Percentiles rank a stretch among this genome's conserved stretches.
phyloP scores from a whole-genome alignment of 1,140 invertebrate genomes.

The Stratiolaelaps scimitus region DNA sequence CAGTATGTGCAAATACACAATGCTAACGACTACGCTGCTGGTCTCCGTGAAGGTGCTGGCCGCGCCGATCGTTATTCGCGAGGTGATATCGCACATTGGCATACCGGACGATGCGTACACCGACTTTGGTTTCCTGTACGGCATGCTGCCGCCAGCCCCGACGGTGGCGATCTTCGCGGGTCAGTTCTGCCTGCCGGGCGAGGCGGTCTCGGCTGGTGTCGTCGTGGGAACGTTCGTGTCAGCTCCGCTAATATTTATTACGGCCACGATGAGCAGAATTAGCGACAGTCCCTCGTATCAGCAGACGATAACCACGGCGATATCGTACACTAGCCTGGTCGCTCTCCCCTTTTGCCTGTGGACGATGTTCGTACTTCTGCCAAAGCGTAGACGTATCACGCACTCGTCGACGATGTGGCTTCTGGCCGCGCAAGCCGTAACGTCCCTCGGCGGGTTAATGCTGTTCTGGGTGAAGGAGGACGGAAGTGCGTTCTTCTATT shows the following conservation, averaged over 20 bases:
- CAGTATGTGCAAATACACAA: slow-evolving; percentile 55
- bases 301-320: slow-evolving; percentile 56
- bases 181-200: slow-evolving; percentile 68
- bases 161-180: slow-evolving; percentile 86
- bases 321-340: slow-evolving; percentile 66
- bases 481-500: slow-evolving; percentile 47
- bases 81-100: slow-evolving; percentile 49
- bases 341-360: slow-evolving; percentile 60
- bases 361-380: slow-evolving; percentile 61
- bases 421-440: slow-evolving; percentile 58
- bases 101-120: slow-evolving; percentile 41
- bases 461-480: slow-evolving; percentile 48
- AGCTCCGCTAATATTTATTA: slow-evolving; percentile 85
- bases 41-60: slow-evolving; percentile 78
- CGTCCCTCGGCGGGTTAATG: slow-evolving; percentile 53
- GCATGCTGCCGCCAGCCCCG: slow-evolving; percentile 85
- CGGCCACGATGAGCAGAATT: slow-evolving; percentile 75
- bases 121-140: slow-evolving; percentile 88
- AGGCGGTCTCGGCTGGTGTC: slow-evolving; percentile 78
- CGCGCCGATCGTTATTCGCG: slow-evolving; percentile 70
- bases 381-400: slow-evolving; percentile 61
- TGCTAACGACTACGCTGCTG: slow-evolving; percentile 68
- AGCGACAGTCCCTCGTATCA: slow-evolving; percentile 44
- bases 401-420: slow-evolving; percentile 66
- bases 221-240: slow-evolving; percentile 84